Conservation (phyloP, 2,888 invertebrate genomes). For the Conomelus anceps region DNA sequence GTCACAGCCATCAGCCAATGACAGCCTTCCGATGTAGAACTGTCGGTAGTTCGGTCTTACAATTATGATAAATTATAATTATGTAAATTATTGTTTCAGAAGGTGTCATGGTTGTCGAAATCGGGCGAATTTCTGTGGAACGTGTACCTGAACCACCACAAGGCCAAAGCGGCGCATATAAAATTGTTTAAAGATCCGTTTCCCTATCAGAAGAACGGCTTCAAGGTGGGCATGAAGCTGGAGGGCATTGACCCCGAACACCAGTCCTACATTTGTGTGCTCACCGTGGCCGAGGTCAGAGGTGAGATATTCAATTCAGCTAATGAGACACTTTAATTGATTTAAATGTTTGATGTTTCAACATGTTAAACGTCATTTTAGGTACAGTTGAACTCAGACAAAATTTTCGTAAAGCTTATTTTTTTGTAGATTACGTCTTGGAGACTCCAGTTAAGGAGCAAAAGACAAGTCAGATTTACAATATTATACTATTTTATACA, state of each 20-base stretch:
- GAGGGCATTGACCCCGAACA: conserved; percentile 92
- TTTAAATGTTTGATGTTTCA: not conserved
- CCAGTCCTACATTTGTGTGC: conserved; percentile 81
- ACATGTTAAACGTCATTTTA: no score
- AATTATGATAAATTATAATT: no score
- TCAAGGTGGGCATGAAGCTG: conserved; percentile 79
- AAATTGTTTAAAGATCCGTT: conserved; percentile 74
- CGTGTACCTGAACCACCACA: conserved; percentile 64
- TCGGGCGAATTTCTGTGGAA: conserved; percentile 60
- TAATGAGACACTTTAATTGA: not conserved
- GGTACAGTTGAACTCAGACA: no score
- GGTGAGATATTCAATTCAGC: conserved; percentile 38
- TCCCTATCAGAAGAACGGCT: conserved; percentile 66
- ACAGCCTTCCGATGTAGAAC: no score
- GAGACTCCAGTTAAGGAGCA: no score
- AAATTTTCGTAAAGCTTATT: no score
- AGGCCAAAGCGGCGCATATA: conserved; percentile 65
- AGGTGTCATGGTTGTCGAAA: not conserved
- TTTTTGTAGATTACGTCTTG: no score
- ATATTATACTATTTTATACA: no score
- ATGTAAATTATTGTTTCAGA: not conserved
- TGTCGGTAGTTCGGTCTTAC: no score
- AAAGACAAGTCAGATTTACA: no score
- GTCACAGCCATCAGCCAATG: no score
- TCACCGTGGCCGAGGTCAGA: conserved; percentile 70